A percentile compares a stretch with the other conserved stretches of the same genome.
phyloP scores from a whole-genome alignment of 2,797 vertebrate genomes.

The Alexandromys oeconomus region DNA sequence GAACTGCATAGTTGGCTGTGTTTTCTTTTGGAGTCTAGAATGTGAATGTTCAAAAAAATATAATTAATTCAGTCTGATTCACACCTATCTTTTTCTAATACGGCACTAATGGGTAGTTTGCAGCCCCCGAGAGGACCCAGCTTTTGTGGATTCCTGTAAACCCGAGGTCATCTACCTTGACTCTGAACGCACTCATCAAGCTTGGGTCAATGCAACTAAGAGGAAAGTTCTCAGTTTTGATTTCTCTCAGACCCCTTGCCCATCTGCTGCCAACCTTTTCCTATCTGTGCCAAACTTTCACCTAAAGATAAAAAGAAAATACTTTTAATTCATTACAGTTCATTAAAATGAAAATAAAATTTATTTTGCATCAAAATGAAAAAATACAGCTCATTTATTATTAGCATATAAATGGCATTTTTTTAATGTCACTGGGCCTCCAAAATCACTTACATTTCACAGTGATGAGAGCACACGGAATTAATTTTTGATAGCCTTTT shows the following conservation, averaged over 20 bases:
- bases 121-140: neutral
- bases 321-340: conserved; percentile 89
- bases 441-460: conserved; percentile 91
- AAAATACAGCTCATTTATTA: conserved; percentile 88
- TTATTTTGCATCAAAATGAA: conserved; percentile 90
- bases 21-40: conserved; percentile 4
- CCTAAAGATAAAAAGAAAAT: conserved; percentile 85
- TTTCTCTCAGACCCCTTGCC: conserved; percentile 67
- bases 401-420: conserved; percentile 94
- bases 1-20: neutral
- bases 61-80: neutral
- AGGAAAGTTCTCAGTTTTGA: conserved; percentile 38
- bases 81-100: neutral
- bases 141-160: conserved; percentile 47
- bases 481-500: conserved; percentile 93
- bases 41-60: neutral
- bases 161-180: neutral
- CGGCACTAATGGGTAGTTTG: neutral
- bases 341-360: conserved; percentile 91
- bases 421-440: conserved; percentile 89
- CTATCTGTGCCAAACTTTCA: conserved; percentile 82
- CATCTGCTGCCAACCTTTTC: conserved; percentile 73
- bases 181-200: neutral
- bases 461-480: conserved; percentile 91
- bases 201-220: neutral